Conservation (phyloP, 1,140 invertebrate genomes). For the Sarcophaga peregrina region DNA sequence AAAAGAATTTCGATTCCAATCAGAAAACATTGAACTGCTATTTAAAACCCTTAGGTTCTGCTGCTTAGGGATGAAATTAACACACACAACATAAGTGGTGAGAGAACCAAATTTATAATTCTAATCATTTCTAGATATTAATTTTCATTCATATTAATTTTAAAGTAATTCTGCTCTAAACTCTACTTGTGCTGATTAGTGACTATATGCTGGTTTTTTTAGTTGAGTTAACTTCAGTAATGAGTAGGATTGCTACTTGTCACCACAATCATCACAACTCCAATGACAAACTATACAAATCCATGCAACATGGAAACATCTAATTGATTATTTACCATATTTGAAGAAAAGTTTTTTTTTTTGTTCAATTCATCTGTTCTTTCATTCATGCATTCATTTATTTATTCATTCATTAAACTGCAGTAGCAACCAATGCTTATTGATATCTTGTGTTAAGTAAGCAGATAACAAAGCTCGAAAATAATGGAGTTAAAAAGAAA, state of each 20-base stretch:
- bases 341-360: neutral
- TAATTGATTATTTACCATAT: neutral
- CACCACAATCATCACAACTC: constrained; percentile 10
- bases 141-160: too few species aligned
- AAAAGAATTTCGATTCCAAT: too few species aligned
- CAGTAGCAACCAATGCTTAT: neutral
- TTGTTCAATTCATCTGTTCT: too few species aligned
- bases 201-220: neutral
- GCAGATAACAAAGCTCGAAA: neutral
- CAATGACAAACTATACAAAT: neutral
- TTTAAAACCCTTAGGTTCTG: too few species aligned
- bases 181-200: too few species aligned
- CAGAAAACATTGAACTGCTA: too few species aligned
- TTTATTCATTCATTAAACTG: neutral
- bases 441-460: neutral
- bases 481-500: neutral
- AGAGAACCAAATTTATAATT: too few species aligned
- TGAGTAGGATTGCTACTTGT: constrained; percentile 18
- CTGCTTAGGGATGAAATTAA: too few species aligned
- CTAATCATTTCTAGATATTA: too few species aligned
- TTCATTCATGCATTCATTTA: constrained; percentile 1
- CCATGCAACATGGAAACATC: neutral
- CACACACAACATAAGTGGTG: too few species aligned
- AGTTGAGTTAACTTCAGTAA: neutral
- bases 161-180: too few species aligned